phyloP scores from a whole-genome alignment of 2,113 vertebrate species.

The Pteronura brasiliensis region DNA sequence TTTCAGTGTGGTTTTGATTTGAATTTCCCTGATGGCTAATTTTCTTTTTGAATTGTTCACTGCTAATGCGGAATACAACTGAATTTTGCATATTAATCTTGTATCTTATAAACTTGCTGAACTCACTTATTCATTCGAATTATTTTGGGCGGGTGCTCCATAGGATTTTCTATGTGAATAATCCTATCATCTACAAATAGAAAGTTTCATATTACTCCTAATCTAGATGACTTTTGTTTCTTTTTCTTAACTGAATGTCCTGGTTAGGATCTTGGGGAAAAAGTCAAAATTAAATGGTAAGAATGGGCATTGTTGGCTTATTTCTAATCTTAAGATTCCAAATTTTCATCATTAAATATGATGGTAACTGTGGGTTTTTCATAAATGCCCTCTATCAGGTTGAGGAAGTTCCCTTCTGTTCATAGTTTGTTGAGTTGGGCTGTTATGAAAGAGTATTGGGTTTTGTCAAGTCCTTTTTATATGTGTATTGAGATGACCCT shows the following conservation, averaged over 20 bases:
- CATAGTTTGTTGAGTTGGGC: background rate
- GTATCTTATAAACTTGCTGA: background rate
- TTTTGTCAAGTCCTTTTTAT: background rate
- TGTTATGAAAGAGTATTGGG: background rate
- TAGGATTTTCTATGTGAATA: background rate
- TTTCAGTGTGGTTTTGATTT: too few species aligned
- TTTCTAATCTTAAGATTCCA: background rate
- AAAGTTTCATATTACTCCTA: background rate
- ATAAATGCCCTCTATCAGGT: background rate
- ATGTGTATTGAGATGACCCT: background rate
- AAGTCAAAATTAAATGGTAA: background rate
- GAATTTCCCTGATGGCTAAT: background rate
- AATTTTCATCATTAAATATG: background rate
- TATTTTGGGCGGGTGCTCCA: background rate
- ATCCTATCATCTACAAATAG: background rate
- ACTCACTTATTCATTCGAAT: background rate
- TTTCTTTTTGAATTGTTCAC: background rate
- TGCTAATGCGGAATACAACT: background rate
- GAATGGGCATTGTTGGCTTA: background rate
- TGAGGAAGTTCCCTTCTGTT: background rate
- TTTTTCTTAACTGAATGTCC: background rate
- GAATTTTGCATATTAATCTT: background rate
- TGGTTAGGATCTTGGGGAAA: background rate
- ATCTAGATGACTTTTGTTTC: background rate
- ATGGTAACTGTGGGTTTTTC: background rate